Evolutionary conservation across 1,140 invertebrate genomes (phyloP).

Genomic region (Chrysoperla carnea): DNA sequence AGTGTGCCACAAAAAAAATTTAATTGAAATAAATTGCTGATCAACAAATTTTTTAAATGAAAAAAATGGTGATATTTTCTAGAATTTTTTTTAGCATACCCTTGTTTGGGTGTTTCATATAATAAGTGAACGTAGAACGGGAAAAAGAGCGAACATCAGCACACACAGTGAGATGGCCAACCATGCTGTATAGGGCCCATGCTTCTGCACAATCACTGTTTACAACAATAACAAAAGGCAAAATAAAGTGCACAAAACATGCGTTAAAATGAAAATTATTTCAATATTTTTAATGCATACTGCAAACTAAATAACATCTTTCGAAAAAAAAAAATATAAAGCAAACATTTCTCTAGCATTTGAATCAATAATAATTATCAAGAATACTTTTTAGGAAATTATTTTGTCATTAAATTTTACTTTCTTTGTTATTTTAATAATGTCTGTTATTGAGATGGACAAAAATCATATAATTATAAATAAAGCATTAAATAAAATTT

Average conservation of each 20-base stretch:
- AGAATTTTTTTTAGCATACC: not conserved
- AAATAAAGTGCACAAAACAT: not conserved
- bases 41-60: no score
- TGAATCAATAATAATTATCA: not conserved
- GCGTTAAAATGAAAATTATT: constrained; percentile 10
- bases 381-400: not conserved
- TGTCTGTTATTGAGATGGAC: no score
- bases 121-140: not conserved
- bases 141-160: not conserved
- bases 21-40: no score
- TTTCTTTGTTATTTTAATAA: no score
- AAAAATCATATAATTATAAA: no score
- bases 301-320: no score
- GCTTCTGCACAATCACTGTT: not conserved
- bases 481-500: no score
- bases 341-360: not conserved
- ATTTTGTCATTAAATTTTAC: no score
- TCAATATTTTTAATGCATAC: no score
- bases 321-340: not conserved
- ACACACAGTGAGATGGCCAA: not conserved
- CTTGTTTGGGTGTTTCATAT: not conserved
- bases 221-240: not conserved
- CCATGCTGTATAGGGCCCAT: not conserved
- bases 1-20: no score
- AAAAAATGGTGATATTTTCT: no score